Evolutionary conservation across 1,140 invertebrate species (phyloP).

Genomic region (Cyphomyrmex costatus): DNA sequence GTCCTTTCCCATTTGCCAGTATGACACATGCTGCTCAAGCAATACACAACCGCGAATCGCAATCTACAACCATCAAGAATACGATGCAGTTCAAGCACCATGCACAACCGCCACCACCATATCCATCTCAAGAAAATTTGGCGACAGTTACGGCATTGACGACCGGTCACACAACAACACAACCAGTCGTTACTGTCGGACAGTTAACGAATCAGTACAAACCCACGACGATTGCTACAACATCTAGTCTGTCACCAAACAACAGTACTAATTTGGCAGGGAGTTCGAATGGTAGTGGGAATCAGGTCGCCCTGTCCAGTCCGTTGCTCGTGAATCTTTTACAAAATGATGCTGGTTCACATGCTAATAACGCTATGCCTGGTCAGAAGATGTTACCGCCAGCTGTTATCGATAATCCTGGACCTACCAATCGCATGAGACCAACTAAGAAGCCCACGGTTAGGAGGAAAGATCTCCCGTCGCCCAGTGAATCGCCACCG

Average conservation of each 20-base stretch:
- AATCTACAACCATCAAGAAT: slow-evolving; percentile 82
- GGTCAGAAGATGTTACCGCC: slow-evolving; percentile 87
- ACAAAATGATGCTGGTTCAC: slow-evolving; percentile 92
- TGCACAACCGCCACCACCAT: slow-evolving; percentile 85
- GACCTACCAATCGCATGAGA: slow-evolving; percentile 85
- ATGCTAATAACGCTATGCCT: slow-evolving; percentile 84
- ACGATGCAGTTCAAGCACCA: slow-evolving; percentile 86
- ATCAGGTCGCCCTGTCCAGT: slow-evolving; percentile 92
- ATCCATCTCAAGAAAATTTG: slow-evolving; percentile 83
- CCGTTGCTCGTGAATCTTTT: slow-evolving; percentile 96
- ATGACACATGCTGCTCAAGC: slow-evolving; percentile 94
- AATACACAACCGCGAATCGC: slow-evolving; percentile 86
- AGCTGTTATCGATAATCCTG: slow-evolving; percentile 84
- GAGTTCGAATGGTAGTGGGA: slow-evolving; percentile 81
- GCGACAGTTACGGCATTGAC: slow-evolving; percentile 75
- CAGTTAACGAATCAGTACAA: slow-evolving; percentile 81
- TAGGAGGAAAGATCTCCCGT: slow-evolving; percentile 83
- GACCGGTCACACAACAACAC: slow-evolving; percentile 78
- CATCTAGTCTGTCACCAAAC: slow-evolving; percentile 83
- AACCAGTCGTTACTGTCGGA: slow-evolving; percentile 75
- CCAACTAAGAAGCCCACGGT: slow-evolving; percentile 85
- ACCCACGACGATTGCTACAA: slow-evolving; percentile 74
- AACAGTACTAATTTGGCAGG: slow-evolving; percentile 74
- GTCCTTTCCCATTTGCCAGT: slow-evolving; percentile 94
- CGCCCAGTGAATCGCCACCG: slow-evolving; percentile 80